Conservation (phyloP, 1,140 invertebrate species). For the Panulirus ornatus region DNA sequence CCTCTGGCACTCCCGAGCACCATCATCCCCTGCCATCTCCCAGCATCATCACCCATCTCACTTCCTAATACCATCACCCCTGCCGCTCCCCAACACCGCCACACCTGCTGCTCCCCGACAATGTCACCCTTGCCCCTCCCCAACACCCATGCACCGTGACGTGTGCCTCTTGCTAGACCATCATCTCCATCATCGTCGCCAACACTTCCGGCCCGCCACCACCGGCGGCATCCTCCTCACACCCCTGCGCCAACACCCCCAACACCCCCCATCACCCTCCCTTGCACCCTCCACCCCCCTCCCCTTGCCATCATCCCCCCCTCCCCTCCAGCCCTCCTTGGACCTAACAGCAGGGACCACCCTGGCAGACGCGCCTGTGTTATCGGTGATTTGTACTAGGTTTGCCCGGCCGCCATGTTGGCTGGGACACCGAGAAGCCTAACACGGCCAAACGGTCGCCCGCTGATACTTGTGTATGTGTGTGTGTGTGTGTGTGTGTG, state of each 20-base stretch:
- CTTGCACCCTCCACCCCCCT: too few relatives aligned
- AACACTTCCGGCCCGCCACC: neutral
- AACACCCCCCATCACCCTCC: too few relatives aligned
- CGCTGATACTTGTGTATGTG: neutral
- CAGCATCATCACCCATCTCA: neutral
- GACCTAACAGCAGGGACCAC: conserved; percentile 2
- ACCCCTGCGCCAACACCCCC: too few relatives aligned
- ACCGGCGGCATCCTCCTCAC: too few relatives aligned
- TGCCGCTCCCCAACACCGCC: neutral
- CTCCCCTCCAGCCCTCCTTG: neutral
- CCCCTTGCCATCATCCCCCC: too few relatives aligned
- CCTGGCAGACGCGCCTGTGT: neutral
- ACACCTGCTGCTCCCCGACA: neutral
- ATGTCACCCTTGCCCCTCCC: neutral
- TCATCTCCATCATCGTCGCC: neutral
- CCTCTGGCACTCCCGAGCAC: neutral
- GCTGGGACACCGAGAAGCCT: neutral
- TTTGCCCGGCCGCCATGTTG: conserved; percentile 15
- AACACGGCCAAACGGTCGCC: neutral
- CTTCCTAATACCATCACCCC: neutral
- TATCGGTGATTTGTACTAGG: conserved; percentile 53
- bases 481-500: neutral
- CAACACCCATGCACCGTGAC: neutral
- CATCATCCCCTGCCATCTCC: neutral
- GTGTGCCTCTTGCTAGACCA: neutral